Percentiles rank a stretch among this genome's conserved stretches.
Conservation (phyloP, 2,797 vertebrate genomes). For the Hydrolagus colliei region DNA sequence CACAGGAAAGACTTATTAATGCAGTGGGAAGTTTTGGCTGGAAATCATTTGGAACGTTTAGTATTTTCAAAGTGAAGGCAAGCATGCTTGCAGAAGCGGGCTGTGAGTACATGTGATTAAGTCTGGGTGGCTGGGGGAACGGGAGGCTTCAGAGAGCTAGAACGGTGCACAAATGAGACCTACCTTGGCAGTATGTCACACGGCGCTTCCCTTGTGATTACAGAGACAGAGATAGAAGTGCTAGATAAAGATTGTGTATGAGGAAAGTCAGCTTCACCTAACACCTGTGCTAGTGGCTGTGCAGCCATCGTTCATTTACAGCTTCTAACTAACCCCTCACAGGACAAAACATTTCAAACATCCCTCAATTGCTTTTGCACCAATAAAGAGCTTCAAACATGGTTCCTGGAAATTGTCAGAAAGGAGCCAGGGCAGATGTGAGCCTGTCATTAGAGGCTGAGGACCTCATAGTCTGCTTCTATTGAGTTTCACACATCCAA, state of each 20-base stretch:
- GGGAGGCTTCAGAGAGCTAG: constrained; percentile 62
- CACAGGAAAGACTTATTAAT: constrained; percentile 2
- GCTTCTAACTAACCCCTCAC: constrained; percentile 18
- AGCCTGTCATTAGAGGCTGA: no score
- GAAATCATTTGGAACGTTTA: constrained; percentile 5
- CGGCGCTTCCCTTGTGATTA: constrained; percentile 94
- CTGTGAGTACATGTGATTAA: constrained; percentile 23
- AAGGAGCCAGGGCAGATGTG: no score
- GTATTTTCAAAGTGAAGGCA: not conserved
- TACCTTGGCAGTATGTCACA: constrained; percentile 99
- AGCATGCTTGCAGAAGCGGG: constrained; percentile 18
- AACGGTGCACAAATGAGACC: constrained; percentile 58
- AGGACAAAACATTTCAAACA: constrained; percentile 29
- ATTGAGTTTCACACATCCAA: no score
- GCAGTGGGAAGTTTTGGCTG: not conserved
- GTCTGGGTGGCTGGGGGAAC: not conserved
- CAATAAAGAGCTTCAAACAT: no score
- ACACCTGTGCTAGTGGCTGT: constrained; percentile 39
- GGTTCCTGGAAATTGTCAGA: no score
- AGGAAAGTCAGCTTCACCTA: constrained; percentile 49
- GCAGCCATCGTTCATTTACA: constrained; percentile 31
- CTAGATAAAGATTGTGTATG: constrained; percentile 65
- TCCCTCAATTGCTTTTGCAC: not conserved
- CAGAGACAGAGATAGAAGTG: constrained; percentile 91
- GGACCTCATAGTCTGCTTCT: no score